A percentile compares a stretch with the other conserved stretches of the same genome.
phyloP scores from a whole-genome alignment of 2,888 invertebrate species.

The Temnothorax rugatulus region DNA sequence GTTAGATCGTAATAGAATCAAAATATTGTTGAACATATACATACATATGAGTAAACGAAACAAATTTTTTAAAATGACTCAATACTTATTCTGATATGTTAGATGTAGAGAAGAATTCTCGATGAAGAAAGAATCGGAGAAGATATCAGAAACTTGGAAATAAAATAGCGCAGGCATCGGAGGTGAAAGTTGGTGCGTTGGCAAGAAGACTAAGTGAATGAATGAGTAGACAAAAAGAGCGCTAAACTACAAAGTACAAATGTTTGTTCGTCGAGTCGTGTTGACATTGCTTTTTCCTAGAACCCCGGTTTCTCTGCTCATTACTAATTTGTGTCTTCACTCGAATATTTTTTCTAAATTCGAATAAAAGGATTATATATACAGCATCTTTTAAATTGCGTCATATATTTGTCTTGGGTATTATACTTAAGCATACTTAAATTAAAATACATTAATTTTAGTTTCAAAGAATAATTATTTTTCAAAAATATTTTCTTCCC shows the following conservation, averaged over 20 bases:
- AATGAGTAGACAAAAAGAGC: conserved; percentile 53
- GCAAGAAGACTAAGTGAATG: conserved; percentile 59
- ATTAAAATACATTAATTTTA: conserved; percentile 17
- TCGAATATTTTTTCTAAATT: conserved; percentile 1
- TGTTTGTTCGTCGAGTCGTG: conserved; percentile 57
- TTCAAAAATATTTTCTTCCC: neutral
- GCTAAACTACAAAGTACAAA: conserved; percentile 63
- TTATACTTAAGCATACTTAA: neutral
- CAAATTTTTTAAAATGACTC: neutral
- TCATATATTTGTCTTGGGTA: neutral
- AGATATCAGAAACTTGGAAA: conserved; percentile 60
- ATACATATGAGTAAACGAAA: neutral
- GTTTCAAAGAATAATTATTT: neutral
- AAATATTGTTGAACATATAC: neutral
- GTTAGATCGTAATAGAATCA: neutral
- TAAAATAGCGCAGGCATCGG: conserved; percentile 41
- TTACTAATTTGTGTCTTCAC: neutral
- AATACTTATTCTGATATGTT: neutral
- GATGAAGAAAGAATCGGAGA: conserved; percentile 5
- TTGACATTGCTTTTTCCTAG: conserved; percentile 36
- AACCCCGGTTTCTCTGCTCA: neutral
- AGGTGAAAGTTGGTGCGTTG: conserved; percentile 56
- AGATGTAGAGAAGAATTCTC: neutral
- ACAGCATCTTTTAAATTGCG: neutral
- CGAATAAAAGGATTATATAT: neutral